Evolutionary conservation across 2,113 vertebrate species (phyloP).

Genomic region (Nansenia antarctica): DNA sequence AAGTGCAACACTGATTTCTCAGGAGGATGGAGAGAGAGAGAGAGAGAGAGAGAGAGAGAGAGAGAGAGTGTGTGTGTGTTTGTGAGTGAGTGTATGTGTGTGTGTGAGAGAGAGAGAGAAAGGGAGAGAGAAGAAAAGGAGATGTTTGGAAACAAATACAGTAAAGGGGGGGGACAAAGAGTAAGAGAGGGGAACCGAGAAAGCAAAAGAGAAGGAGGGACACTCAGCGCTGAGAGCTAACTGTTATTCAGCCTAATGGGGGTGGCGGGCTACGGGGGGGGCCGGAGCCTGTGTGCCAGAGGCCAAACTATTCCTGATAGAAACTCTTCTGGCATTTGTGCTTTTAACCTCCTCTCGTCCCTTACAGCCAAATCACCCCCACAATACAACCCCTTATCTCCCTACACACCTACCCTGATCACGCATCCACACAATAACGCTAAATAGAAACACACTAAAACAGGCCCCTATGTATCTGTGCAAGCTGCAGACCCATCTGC

Average conservation of each 20-base stretch:
- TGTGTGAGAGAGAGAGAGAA: background rate
- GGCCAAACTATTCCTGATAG: constrained; percentile 45
- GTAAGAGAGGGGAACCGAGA: constrained; percentile 5
- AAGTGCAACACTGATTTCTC: background rate
- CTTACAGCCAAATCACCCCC: constrained; percentile 49
- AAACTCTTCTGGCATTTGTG: constrained; percentile 59
- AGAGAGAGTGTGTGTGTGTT: background rate
- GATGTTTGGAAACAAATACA: background rate
- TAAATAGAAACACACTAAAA: background rate
- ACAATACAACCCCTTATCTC: background rate
- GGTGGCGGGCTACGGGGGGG: too few species aligned
- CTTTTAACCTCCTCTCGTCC: constrained; percentile 40
- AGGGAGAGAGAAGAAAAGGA: background rate
- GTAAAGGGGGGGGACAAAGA: constrained; percentile 27
- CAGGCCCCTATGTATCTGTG: constrained; percentile 7
- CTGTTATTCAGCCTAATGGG: too few species aligned
- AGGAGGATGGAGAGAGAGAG: background rate
- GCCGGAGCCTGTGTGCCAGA: constrained; percentile 18
- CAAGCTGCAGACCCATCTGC: constrained; percentile 27
- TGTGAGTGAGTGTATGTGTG: too few species aligned
- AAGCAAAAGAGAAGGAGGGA: background rate
- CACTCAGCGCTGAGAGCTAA: constrained; percentile 24
- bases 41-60: background rate
- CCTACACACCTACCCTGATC: background rate
- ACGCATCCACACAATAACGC: background rate